Evolutionary conservation across 1,140 invertebrate species (phyloP).

Genomic region (Pseudomyrmex dendroicus): DNA sequence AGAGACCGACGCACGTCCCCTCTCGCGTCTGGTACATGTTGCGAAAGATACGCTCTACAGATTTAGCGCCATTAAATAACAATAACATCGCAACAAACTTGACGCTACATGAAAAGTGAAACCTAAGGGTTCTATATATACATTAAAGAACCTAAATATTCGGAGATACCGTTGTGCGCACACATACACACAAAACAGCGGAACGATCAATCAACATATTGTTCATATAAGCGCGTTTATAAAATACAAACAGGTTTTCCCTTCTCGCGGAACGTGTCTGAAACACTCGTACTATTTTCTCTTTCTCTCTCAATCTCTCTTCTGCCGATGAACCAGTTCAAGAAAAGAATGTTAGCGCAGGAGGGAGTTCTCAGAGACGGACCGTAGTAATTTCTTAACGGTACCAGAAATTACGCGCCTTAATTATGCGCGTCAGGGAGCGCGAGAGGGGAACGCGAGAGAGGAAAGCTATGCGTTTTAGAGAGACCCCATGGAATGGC

Average conservation of each 20-base stretch:
- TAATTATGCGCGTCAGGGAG: conserved; percentile 63
- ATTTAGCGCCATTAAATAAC: conserved; percentile 14
- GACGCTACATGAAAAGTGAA: not conserved
- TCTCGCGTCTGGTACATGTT: conserved; percentile 9
- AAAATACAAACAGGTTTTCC: conserved; percentile 67
- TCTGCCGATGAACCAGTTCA: conserved; percentile 65
- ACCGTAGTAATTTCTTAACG: conserved; percentile 69
- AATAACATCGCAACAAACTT: conserved; percentile 9
- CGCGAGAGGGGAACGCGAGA: not conserved
- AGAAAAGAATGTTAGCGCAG: conserved; percentile 57
- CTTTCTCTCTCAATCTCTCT: not conserved
- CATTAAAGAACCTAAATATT: too few relatives aligned
- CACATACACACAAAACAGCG: too few relatives aligned
- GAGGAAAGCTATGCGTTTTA: conserved; percentile 54
- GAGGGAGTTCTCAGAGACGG: not conserved
- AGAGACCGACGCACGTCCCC: not conserved
- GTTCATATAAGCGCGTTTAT: conserved; percentile 30
- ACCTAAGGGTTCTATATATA: not conserved
- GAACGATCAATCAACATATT: not conserved
- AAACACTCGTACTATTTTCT: conserved; percentile 54
- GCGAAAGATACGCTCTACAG: conserved; percentile 5
- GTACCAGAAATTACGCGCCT: conserved; percentile 66
- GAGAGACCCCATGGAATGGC: conserved; percentile 63
- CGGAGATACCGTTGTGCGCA: too few relatives aligned
- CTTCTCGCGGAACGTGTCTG: conserved; percentile 1